A percentile compares a stretch with the other conserved stretches of the same genome.
These are phyloP conservation scores for Heterotilapia buettikoferi DNA, from an alignment of 2,113 vertebrate species.

Conservation along the genomic window DNA sequence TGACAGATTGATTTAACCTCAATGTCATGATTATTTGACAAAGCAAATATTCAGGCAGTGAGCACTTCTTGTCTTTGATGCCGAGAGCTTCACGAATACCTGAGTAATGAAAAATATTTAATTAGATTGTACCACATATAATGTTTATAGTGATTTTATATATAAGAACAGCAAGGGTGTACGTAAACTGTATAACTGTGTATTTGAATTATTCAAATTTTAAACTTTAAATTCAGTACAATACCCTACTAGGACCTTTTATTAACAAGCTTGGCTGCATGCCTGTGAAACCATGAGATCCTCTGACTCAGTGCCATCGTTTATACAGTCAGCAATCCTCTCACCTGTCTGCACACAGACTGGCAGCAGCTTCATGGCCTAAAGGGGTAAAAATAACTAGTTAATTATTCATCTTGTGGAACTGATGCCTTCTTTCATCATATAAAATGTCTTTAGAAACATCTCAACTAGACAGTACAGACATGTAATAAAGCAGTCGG, in stretches of 20 bases:
- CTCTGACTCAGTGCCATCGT: constrained; percentile 61
- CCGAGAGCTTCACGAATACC: neutral
- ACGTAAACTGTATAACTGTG: constrained; percentile 1
- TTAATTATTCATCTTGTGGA: constrained; percentile 64
- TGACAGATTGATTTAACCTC: neutral
- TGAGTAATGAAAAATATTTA: neutral
- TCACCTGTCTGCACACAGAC: constrained; percentile 64
- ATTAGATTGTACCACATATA: neutral
- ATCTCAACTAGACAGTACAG: constrained; percentile 24
- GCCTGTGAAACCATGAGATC: constrained; percentile 47
- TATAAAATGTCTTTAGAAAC: constrained; percentile 44
- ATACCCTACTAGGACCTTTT: constrained; percentile 16
- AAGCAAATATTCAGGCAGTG: neutral
- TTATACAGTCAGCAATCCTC: constrained; percentile 64
- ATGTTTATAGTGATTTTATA: neutral
- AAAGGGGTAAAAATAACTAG: constrained; percentile 49
- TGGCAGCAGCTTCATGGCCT: constrained; percentile 33
- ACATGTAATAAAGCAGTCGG: neutral
- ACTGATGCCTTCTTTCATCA: constrained; percentile 58
- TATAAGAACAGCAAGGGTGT: constrained; percentile 5
- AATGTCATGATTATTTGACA: neutral
- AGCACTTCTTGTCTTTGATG: neutral
- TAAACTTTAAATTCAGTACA: constrained; percentile 39
- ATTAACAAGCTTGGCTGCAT: constrained; percentile 57
- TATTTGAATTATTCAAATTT: constrained; percentile 51